Evolutionary conservation across 2,113 vertebrate species (phyloP).

Genomic region (Erythrolamprus reginae): DNA sequence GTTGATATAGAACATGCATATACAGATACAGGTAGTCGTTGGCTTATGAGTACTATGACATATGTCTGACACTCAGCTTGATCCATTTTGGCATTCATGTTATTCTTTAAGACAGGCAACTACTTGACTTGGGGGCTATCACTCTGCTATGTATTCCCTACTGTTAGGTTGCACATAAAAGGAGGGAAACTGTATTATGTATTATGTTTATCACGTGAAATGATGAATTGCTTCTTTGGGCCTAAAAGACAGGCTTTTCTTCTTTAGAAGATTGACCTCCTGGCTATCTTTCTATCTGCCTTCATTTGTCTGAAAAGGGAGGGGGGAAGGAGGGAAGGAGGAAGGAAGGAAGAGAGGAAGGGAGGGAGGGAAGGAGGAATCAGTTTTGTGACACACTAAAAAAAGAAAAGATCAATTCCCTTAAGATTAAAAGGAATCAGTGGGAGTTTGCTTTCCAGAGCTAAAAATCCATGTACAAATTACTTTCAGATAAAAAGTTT

Average conservation of each 20-base stretch:
- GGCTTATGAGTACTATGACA: background rate
- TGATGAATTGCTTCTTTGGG: background rate
- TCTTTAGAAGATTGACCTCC: background rate
- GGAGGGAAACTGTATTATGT: background rate
- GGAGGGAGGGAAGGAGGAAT: background rate
- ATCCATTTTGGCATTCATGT: background rate
- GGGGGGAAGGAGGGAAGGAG: background rate
- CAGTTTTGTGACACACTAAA: background rate
- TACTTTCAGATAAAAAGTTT: background rate
- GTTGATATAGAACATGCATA: background rate
- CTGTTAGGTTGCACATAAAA: background rate
- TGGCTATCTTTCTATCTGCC: background rate
- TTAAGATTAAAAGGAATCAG: background rate
- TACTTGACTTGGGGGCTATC: background rate
- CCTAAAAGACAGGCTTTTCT: background rate
- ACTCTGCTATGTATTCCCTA: background rate
- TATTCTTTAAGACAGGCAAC: background rate
- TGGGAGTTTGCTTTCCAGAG: background rate
- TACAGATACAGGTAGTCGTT: background rate
- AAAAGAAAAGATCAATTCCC: background rate
- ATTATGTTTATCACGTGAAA: background rate
- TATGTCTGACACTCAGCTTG: background rate
- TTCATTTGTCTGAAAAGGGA: background rate
- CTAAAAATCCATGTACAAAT: background rate
- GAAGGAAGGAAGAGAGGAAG: no score